phyloP scores from a whole-genome alignment of 2,113 vertebrate genomes.

The Melanocharis versteri region DNA sequence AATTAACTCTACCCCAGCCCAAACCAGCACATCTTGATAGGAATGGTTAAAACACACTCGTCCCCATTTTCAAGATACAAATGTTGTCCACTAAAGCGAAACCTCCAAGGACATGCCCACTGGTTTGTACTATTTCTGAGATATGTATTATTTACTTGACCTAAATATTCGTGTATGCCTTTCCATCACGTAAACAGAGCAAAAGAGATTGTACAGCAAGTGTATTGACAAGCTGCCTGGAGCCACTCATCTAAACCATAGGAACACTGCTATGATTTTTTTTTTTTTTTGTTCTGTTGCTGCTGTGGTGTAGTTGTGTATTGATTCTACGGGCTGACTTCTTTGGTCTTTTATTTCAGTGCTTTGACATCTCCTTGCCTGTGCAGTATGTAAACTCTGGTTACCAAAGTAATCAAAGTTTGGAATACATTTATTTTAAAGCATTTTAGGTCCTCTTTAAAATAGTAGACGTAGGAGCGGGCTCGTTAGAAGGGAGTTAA shows the following conservation, averaged over 20 bases:
- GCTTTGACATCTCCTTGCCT: background rate
- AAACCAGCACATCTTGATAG: background rate
- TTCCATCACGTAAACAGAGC: background rate
- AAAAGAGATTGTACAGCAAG: background rate
- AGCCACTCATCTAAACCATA: background rate
- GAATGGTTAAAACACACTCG: background rate
- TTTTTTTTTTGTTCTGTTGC: background rate
- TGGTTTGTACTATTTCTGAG: background rate
- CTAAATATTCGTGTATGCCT: conserved; percentile 5
- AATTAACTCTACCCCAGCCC: background rate
- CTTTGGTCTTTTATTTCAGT: background rate
- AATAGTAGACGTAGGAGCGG: rapidly evolving
- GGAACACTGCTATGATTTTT: background rate
- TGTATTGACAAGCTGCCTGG: background rate
- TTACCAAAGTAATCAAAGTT: background rate
- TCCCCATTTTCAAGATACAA: background rate
- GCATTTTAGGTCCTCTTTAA: background rate
- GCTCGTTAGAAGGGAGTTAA: background rate
- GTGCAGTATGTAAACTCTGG: background rate
- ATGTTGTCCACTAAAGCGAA: background rate
- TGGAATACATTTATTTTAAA: background rate
- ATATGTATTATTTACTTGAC: conserved; percentile 36
- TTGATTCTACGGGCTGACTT: background rate
- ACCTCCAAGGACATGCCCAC: background rate
- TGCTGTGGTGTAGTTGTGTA: background rate